These are phyloP conservation scores for Orientallactaga sibirica DNA, from an alignment of 2,797 vertebrate species.

Conservation along the genomic window DNA sequence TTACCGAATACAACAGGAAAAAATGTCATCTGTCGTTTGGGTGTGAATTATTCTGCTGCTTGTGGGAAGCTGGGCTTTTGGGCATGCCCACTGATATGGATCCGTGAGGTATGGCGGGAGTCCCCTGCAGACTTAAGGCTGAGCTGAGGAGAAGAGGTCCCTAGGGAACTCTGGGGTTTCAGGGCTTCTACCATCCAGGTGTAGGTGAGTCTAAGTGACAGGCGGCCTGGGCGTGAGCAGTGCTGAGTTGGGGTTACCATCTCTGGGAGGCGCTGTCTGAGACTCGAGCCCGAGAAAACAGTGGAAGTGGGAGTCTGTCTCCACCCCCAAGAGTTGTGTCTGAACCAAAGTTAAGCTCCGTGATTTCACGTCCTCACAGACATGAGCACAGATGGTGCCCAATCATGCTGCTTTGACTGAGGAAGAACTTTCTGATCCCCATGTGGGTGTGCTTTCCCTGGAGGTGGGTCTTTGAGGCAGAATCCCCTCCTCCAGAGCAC, in stretches of 20 bases:
- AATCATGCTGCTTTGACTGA: background rate
- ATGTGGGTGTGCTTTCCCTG: background rate
- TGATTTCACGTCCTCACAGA: background rate
- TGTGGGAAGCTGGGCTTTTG: background rate
- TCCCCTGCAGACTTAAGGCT: background rate
- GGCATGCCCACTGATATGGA: background rate
- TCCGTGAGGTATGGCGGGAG: background rate
- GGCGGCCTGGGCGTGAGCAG: background rate
- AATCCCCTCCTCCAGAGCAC: background rate
- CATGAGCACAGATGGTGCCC: background rate
- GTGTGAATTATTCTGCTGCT: background rate
- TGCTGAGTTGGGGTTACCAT: accelerated
- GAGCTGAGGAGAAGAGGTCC: background rate
- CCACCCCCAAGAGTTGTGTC: background rate
- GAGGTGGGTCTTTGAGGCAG: background rate
- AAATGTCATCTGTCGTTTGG: background rate
- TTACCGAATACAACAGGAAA: background rate
- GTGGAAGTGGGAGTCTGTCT: no score
- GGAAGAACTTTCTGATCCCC: background rate
- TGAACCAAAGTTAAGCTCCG: background rate
- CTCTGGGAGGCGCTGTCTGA: background rate
- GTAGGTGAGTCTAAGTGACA: background rate
- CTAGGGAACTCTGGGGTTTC: background rate
- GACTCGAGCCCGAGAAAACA: background rate
- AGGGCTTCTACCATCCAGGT: background rate